phyloP scores from a whole-genome alignment of 2,113 vertebrate species.

The Atlantisia rogersi region DNA sequence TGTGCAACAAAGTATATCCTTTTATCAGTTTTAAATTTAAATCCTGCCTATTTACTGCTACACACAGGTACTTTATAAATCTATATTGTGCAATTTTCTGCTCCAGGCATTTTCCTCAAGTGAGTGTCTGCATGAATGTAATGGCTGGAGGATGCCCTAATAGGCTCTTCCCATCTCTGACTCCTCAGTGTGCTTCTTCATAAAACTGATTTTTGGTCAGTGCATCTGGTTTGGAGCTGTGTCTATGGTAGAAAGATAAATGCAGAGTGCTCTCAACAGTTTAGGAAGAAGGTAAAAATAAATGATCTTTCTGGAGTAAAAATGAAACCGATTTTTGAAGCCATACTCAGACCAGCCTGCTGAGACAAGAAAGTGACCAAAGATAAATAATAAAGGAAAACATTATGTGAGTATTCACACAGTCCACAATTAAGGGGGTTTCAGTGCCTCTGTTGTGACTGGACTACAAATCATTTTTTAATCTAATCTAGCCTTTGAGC shows the following conservation, averaged over 20 bases:
- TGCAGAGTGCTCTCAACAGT: neutral
- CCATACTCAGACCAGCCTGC: neutral
- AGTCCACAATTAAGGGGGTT: neutral
- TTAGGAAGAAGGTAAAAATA: neutral
- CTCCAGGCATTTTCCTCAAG: neutral
- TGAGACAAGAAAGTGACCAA: neutral
- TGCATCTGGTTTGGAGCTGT: neutral
- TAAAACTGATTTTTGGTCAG: neutral
- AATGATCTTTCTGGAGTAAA: neutral
- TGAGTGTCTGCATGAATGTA: neutral
- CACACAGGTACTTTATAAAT: neutral
- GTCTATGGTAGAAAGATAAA: neutral
- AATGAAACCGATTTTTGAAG: neutral
- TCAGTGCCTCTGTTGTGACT: neutral
- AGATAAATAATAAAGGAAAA: neutral
- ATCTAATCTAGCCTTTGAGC: constrained; percentile 18
- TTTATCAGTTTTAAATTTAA: constrained; percentile 59
- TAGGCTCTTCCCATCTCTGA: neutral
- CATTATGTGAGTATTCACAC: neutral
- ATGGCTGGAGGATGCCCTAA: neutral
- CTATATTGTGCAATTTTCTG: constrained; percentile 25
- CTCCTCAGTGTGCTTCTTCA: neutral
- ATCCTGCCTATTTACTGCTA: constrained; percentile 32
- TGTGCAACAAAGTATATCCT: constrained; percentile 38
- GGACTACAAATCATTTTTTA: neutral